Conservation (phyloP, 37 sponge, comb jelly and placozoan genomes). For the Ephydatia muelleri region DNA sequence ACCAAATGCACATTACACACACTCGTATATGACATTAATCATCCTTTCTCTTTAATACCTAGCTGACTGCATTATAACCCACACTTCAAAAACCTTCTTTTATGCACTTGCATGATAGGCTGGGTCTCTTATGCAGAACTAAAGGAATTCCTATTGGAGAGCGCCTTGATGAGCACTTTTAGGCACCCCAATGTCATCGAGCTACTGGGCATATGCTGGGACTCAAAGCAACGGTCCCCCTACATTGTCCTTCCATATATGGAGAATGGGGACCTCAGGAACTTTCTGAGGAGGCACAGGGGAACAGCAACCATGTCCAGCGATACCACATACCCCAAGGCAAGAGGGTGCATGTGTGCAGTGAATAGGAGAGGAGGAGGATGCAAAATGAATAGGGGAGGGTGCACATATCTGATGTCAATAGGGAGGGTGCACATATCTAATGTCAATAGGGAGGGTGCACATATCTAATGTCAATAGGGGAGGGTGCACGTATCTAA, state of each 20-base stretch:
- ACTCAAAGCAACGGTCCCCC: constrained; percentile 22
- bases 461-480: no score
- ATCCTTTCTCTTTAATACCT: background rate
- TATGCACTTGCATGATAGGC: background rate
- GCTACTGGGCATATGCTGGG: constrained; percentile 43
- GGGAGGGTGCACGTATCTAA: no score
- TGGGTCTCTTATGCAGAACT: constrained; percentile 21
- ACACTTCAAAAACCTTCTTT: background rate
- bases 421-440: no score
- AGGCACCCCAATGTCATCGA: constrained; percentile 46
- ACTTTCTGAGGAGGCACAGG: constrained; percentile 17
- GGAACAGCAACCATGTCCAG: background rate
- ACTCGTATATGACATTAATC: background rate
- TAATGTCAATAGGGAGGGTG: no score
- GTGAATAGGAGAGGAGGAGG: no score
- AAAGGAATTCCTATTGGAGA: constrained; percentile 38
- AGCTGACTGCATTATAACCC: background rate
- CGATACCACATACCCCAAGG: constrained; percentile 13
- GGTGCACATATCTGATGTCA: no score
- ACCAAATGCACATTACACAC: background rate
- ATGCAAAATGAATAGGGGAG: no score
- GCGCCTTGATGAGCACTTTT: constrained; percentile 40
- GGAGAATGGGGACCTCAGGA: constrained; percentile 48
- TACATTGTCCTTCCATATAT: constrained; percentile 51
- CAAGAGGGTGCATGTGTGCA: no score